Percentiles rank a stretch among this genome's conserved stretches.
Conservation (phyloP, 2,888 invertebrate species). For the Lepidochitona cinerea region DNA sequence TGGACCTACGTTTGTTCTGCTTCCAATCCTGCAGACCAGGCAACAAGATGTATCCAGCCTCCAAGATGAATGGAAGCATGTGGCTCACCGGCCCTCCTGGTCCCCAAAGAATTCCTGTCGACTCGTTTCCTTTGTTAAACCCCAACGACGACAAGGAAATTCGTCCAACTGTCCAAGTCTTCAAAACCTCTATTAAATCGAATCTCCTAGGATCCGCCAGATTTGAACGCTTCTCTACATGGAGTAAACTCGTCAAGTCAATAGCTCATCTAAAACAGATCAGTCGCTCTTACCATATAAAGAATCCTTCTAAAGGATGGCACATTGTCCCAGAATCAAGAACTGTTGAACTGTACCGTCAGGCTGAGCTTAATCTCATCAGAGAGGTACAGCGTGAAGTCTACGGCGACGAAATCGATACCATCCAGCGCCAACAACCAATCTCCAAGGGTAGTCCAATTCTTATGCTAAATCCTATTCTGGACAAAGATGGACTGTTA, state of each 20-base stretch:
- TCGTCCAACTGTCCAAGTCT: not conserved
- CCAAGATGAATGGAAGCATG: not conserved
- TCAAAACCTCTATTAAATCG: not conserved
- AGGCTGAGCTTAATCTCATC: not conserved
- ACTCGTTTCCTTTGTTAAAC: not conserved
- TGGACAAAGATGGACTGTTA: constrained; percentile 1
- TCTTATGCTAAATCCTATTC: constrained; percentile 1
- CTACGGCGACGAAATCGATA: not conserved
- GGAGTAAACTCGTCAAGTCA: not conserved
- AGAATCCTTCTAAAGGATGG: not conserved
- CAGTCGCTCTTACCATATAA: not conserved
- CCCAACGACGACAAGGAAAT: not conserved
- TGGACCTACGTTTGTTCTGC: not conserved
- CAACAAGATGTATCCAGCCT: not conserved
- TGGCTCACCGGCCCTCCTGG: not conserved
- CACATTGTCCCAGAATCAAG: not conserved
- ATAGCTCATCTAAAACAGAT: constrained; percentile 3
- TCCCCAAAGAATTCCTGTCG: not conserved
- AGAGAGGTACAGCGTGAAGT: not conserved
- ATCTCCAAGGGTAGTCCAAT: not conserved
- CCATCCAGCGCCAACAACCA: not conserved
- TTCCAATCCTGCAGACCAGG: constrained; percentile 12
- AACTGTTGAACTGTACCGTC: not conserved
- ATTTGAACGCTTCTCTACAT: not conserved
- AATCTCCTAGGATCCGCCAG: not conserved